A percentile compares a stretch with the other conserved stretches of the same genome.
These are phyloP conservation scores for Neotoxoptera formosana DNA, from an alignment of 1,140 invertebrate genomes.

Conservation along the genomic window DNA sequence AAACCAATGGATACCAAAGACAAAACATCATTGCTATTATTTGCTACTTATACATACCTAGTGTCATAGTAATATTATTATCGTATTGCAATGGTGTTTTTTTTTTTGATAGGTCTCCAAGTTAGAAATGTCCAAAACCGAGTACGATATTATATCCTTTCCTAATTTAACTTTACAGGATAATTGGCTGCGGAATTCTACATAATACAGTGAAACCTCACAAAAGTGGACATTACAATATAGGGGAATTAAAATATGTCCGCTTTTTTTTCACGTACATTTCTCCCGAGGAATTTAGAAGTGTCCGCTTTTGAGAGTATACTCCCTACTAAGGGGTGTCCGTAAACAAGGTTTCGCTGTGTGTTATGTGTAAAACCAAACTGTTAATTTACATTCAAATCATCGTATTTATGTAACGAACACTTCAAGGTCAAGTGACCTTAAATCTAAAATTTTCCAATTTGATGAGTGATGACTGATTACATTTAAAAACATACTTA, in stretches of 20 bases:
- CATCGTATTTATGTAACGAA: too few relatives aligned
- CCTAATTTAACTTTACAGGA: not conserved
- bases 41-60: too few relatives aligned
- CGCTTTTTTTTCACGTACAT: too few relatives aligned
- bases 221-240: too few relatives aligned
- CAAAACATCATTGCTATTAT: not conserved
- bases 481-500: not conserved
- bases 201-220: not conserved
- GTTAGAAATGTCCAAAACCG: not conserved
- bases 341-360: too few relatives aligned
- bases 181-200: not conserved
- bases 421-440: too few relatives aligned
- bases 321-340: too few relatives aligned
- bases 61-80: not conserved
- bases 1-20: constrained; percentile 44
- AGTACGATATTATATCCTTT: not conserved
- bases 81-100: not conserved
- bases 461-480: not conserved
- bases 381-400: too few relatives aligned
- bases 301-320: too few relatives aligned
- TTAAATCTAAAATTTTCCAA: not conserved
- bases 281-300: too few relatives aligned
- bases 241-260: too few relatives aligned
- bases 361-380: too few relatives aligned
- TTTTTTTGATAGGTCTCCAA: not conserved